A percentile compares a stretch with the other conserved stretches of the same genome.
Conservation (phyloP, 2,113 vertebrate genomes). For the Climacteris rufus region DNA sequence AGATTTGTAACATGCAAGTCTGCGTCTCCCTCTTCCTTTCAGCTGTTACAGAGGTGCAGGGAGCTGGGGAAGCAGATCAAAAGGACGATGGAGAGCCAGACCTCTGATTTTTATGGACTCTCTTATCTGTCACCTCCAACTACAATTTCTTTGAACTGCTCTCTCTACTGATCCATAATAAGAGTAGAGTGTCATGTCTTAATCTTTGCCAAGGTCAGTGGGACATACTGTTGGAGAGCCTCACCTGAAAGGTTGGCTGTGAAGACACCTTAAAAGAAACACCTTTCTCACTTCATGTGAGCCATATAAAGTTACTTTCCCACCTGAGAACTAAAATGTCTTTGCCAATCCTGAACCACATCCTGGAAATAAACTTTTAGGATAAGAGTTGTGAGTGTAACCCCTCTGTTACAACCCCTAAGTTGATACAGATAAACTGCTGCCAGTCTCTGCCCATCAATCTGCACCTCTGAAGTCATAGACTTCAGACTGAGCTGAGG, state of each 20-base stretch:
- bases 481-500: neutral
- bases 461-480: accelerated
- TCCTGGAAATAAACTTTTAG: neutral
- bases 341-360: neutral
- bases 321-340: neutral
- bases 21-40: neutral
- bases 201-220: neutral
- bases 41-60: neutral
- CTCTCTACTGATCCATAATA: neutral
- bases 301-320: neutral
- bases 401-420: neutral
- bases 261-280: neutral
- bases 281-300: accelerated
- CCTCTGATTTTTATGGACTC: neutral
- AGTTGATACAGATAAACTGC: neutral
- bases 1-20: neutral
- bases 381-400: neutral
- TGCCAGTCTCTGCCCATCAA: neutral
- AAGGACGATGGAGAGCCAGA: neutral
- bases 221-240: neutral
- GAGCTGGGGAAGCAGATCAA: neutral
- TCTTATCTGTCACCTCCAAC: neutral
- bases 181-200: neutral
- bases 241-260: neutral
- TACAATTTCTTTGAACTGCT: neutral